Percentiles rank a stretch among this genome's conserved stretches.
Evolutionary conservation across 2,888 invertebrate species (phyloP).

Genomic region (Crocallis elinguaria): DNA sequence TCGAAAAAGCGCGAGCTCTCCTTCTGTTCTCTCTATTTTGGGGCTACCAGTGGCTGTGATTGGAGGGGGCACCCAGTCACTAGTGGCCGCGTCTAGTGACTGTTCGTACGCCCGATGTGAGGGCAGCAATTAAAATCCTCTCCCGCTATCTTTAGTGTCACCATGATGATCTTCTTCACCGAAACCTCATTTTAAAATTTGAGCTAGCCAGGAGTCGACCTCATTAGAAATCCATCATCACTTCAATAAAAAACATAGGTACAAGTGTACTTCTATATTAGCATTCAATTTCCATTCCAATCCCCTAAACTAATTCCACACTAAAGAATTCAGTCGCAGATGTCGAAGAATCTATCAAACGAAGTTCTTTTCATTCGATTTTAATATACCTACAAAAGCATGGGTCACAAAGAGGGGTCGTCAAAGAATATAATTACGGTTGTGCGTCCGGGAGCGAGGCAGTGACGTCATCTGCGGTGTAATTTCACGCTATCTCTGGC

Average conservation of each 20-base stretch:
- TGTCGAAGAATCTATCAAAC: constrained; percentile 53
- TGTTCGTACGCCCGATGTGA: no score
- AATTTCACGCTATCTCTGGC: constrained; percentile 46
- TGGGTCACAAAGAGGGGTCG: constrained; percentile 46
- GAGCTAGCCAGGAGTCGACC: background rate
- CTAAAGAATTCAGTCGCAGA: constrained; percentile 48
- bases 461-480: constrained; percentile 45
- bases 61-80: no score
- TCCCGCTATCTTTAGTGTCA: no score
- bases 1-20: no score
- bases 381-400: constrained; percentile 44
- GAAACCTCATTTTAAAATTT: no score
- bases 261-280: constrained; percentile 1
- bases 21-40: no score
- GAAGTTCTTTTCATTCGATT: constrained; percentile 46
- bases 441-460: constrained; percentile 30
- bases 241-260: background rate
- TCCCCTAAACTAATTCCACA: constrained; percentile 32
- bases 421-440: constrained; percentile 64
- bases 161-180: no score
- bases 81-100: no score
- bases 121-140: no score
- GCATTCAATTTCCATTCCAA: constrained; percentile 27
- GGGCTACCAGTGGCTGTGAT: no score
- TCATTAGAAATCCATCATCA: background rate